Evolutionary conservation across 1,140 invertebrate genomes (phyloP), one percentile per base, ranked within the genome.

Genomic region (Penaeus vannamei): DNA sequence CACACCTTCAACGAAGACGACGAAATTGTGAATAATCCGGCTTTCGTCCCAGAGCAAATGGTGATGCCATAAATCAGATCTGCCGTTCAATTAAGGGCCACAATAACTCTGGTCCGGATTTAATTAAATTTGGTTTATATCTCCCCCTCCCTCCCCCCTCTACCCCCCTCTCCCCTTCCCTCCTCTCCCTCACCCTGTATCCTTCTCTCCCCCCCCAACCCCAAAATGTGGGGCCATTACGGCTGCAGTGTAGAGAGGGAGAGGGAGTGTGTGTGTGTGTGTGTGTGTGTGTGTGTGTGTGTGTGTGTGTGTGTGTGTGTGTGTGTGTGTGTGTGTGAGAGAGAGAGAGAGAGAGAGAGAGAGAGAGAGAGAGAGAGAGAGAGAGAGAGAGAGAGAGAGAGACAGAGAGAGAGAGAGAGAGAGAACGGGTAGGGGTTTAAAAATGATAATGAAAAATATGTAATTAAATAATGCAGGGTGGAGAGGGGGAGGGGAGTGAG

Each of bases 91-190:
- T 86, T 86, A 86, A 86, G 85, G 77, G 60, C 61, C 53, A 86
- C 85, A 86, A 86, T 86, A 86, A 86, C 85, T 86, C 69, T 42
- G 64, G 76, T 86, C 32, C 53, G 85, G 85, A 86, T 86, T 86
- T 86, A 86, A 86, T 86, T 86, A 86, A 86, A 86, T 86, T 86
- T 86, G 85, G 85, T 86, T 86, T 86, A 86, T 86, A 81, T 86
- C 85, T 62, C 72, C 66, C 83, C 83, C 32, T 60, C 81, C 5
- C 20, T 1, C 46, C 80, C 46, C 23, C 80, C 80, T 59, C 8
- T 22, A 14, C 32, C 77, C 10, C 46, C 10, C 20, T 29, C 29
- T 80, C 42, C 10, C n/a, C 46, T 1, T 32, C 10, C 32, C 7
- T 10, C 81, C 81, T 20, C 81, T 0, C 7, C 10, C 23, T 1